phyloP scores from a whole-genome alignment of 1,140 invertebrate species.

The Drosophila pruinosa region DNA sequence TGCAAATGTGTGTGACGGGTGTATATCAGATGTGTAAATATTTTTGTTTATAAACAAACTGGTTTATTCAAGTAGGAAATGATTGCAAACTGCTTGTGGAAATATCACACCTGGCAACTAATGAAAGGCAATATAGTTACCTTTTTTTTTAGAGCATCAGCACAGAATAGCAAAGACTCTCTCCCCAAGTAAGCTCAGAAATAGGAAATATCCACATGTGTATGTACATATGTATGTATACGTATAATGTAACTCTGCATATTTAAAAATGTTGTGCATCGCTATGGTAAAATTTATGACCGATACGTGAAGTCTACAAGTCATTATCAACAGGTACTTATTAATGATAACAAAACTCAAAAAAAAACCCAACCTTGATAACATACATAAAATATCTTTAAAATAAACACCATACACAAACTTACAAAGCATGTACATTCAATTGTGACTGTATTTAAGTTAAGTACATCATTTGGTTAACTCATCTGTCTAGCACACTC shows the following conservation, averaged over 20 bases:
- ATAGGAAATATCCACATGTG: not conserved
- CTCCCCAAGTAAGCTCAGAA: not conserved
- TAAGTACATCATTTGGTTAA: not conserved
- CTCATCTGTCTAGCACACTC: not conserved
- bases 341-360: conserved; percentile 43
- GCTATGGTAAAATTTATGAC: conserved; percentile 37
- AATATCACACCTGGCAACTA: conserved; percentile 19
- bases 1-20: not conserved
- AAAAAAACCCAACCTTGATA: conserved; percentile 43
- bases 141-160: not conserved
- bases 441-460: not conserved
- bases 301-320: conserved; percentile 18
- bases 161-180: not conserved
- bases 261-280: too few species aligned
- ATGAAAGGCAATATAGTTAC: not conserved
- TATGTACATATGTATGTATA: not conserved
- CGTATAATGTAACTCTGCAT: too few species aligned
- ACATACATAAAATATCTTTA: not conserved
- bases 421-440: not conserved
- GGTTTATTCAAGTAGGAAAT: conserved; percentile 34
- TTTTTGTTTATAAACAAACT: conserved; percentile 48
- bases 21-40: conserved; percentile 23
- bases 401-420: conserved; percentile 1
- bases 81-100: conserved; percentile 19
- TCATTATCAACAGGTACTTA: conserved; percentile 38